A percentile compares a stretch with the other conserved stretches of the same genome.
These are phyloP conservation scores for Aplysina aerophoba DNA, from an alignment of 37 sponge, comb jelly and placozoan genomes.

Conservation along the genomic window DNA sequence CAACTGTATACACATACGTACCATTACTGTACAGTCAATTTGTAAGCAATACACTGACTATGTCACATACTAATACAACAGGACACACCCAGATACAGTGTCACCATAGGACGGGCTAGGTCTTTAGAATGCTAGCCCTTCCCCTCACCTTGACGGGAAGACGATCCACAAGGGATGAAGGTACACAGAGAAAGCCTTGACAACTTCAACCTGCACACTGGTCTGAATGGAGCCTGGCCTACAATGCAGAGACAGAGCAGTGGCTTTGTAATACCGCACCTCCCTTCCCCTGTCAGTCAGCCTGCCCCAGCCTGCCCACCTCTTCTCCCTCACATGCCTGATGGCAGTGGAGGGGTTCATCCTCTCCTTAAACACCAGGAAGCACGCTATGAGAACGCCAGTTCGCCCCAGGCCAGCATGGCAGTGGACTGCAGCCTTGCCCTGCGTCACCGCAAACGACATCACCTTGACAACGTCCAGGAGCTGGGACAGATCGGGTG, in stretches of 20 bases:
- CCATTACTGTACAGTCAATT: not conserved
- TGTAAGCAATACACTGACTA: not conserved
- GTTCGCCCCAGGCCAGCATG: constrained; percentile 96
- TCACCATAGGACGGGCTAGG: not conserved
- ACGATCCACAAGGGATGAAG: constrained; percentile 76
- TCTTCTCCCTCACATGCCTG: constrained; percentile 62
- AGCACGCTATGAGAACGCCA: constrained; percentile 96
- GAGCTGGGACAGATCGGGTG: constrained; percentile 66
- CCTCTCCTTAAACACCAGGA: constrained; percentile 79
- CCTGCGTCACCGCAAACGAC: constrained; percentile 78
- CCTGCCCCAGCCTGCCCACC: constrained; percentile 65
- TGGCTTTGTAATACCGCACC: not conserved
- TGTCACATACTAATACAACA: too few species aligned
- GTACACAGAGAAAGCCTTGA: constrained; percentile 62
- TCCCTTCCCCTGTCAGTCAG: constrained; percentile 37
- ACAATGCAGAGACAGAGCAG: too few species aligned
- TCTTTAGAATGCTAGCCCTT: not conserved
- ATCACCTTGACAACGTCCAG: constrained; percentile 94
- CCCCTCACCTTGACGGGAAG: constrained; percentile 49
- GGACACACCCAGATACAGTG: too few species aligned
- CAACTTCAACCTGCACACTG: constrained; percentile 77
- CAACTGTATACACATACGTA: not conserved
- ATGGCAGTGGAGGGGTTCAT: constrained; percentile 75
- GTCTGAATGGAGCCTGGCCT: constrained; percentile 91
- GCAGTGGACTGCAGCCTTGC: constrained; percentile 91